A percentile compares a stretch with the other conserved stretches of the same genome.
Evolutionary conservation across 2,888 invertebrate genomes (phyloP).

Genomic region (Lithophane semibrunnea): DNA sequence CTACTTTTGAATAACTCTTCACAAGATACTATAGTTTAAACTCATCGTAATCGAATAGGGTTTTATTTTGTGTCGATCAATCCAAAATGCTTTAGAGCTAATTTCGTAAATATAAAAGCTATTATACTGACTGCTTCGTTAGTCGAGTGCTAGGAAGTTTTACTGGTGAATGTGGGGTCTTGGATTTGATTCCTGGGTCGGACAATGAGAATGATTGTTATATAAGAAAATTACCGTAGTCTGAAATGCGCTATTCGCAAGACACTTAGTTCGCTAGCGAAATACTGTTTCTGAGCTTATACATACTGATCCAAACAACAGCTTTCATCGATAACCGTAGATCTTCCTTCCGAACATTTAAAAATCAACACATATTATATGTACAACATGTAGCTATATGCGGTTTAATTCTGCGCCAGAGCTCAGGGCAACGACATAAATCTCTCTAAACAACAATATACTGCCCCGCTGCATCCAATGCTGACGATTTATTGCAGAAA

Average conservation of each 20-base stretch:
- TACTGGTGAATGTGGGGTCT: not conserved
- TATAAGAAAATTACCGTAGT: not conserved
- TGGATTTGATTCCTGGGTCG: not conserved
- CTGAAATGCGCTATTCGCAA: not conserved
- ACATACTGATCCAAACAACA: not conserved
- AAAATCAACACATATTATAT: constrained; percentile 36
- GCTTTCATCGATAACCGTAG: constrained; percentile 10
- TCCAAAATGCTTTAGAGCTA: not conserved
- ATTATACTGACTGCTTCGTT: not conserved
- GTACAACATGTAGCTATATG: constrained; percentile 41
- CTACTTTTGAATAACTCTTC: too few relatives aligned
- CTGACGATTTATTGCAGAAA: constrained; percentile 58
- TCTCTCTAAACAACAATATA: constrained; percentile 74
- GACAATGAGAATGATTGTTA: not conserved
- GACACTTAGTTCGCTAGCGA: not conserved
- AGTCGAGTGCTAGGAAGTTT: not conserved
- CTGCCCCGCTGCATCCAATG: constrained; percentile 61
- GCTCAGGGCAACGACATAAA: constrained; percentile 67
- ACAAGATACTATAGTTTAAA: too few relatives aligned
- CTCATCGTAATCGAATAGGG: too few relatives aligned
- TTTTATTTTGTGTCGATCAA: not conserved
- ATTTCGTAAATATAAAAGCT: not conserved
- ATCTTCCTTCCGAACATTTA: constrained; percentile 17
- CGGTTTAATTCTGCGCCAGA: constrained; percentile 70
- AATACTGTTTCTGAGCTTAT: not conserved